Conservation (phyloP, 2,797 vertebrate genomes). For the Sebastes melanostomus region DNA sequence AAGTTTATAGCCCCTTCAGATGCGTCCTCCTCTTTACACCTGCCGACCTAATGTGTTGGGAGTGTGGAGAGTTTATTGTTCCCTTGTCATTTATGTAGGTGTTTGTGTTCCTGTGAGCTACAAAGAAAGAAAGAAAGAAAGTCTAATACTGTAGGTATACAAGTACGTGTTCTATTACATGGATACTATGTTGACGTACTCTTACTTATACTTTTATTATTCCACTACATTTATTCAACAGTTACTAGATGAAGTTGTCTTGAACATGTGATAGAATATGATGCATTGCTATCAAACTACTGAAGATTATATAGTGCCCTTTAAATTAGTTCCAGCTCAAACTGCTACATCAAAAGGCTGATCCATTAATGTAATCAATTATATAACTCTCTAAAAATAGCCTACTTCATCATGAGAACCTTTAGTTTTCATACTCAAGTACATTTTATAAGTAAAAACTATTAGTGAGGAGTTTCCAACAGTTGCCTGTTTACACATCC, state of each 20-base stretch:
- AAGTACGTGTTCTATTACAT: neutral
- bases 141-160: neutral
- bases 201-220: neutral
- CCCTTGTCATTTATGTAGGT: slow-evolving; percentile 6
- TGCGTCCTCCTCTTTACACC: slow-evolving; percentile 60
- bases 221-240: neutral
- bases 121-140: slow-evolving; percentile 12
- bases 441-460: neutral
- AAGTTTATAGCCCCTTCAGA: slow-evolving; percentile 73
- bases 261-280: neutral
- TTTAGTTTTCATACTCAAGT: neutral
- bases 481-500: neutral
- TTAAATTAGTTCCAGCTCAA: neutral
- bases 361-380: neutral
- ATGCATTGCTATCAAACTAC: neutral
- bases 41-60: slow-evolving; percentile 33
- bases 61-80: slow-evolving; percentile 24
- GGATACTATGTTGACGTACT: neutral
- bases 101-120: neutral
- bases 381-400: neutral
- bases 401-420: neutral
- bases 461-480: no score
- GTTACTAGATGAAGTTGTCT: neutral
- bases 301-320: neutral
- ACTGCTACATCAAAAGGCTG: neutral